These are phyloP conservation scores for Falco berigora DNA, from an alignment of 2,797 vertebrate species.

Conservation along the genomic window DNA sequence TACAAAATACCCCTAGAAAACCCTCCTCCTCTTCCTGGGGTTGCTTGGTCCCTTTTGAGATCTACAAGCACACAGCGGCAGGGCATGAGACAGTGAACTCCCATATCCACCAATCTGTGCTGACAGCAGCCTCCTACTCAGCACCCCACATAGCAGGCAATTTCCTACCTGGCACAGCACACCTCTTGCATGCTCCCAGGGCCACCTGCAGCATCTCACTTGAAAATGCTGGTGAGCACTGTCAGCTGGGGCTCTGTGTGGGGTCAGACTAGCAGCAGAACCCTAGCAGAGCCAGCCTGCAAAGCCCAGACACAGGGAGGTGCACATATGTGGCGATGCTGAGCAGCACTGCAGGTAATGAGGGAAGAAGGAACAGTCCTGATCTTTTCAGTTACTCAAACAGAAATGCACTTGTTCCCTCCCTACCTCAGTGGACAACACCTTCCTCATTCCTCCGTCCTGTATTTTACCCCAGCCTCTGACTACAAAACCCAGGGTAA, in stretches of 20 bases:
- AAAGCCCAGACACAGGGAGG: neutral
- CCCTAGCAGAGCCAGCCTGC: neutral
- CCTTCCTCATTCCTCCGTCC: neutral
- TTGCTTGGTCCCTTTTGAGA: neutral
- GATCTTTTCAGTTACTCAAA: neutral
- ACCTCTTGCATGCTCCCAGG: too few relatives aligned
- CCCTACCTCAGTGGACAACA: neutral
- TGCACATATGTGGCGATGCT: rapidly evolving
- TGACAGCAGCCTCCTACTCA: neutral
- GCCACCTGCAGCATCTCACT: neutral
- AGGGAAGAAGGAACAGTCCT: neutral
- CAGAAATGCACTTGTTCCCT: neutral
- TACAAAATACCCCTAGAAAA: neutral
- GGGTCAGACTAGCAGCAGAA: neutral
- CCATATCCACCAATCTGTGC: neutral
- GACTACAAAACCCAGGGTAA: neutral
- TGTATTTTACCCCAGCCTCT: neutral
- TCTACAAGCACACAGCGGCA: neutral
- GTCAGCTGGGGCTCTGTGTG: neutral
- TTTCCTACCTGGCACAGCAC: neutral
- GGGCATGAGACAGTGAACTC: neutral
- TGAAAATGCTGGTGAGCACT: neutral
- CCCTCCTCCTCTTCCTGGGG: neutral
- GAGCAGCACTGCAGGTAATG: neutral
- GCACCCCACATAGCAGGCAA: neutral